A percentile compares a stretch with the other conserved stretches of the same genome.
Conservation (phyloP, 2,113 vertebrate species). For the Vireo altiloquus region DNA sequence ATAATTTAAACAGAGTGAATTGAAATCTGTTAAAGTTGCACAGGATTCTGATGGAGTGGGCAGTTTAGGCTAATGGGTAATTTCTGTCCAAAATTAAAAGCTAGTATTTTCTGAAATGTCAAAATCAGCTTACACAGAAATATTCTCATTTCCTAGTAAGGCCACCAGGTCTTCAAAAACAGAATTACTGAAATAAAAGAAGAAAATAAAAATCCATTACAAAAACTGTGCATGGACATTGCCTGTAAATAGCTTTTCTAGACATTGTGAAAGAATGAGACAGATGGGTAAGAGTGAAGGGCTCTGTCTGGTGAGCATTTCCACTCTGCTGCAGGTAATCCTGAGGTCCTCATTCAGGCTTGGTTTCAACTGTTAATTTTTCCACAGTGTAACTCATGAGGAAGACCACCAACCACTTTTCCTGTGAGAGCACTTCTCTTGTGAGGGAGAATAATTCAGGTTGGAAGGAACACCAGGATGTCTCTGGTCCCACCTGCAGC, state of each 20-base stretch:
- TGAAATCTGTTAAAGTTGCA: constrained; percentile 13
- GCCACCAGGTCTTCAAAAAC: neutral
- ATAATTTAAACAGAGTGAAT: constrained; percentile 25
- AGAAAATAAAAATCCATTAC: neutral
- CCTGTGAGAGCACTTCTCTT: neutral
- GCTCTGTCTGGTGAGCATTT: neutral
- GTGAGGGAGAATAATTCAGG: neutral
- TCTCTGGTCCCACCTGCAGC: neutral
- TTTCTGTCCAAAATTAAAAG: neutral
- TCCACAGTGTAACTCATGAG: neutral
- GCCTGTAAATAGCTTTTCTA: neutral
- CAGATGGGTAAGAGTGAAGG: neutral
- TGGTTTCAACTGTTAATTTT: neutral
- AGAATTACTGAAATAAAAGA: neutral
- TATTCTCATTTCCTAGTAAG: neutral
- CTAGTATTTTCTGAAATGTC: neutral
- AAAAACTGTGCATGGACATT: neutral
- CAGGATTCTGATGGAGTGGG: neutral
- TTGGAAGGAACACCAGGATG: neutral
- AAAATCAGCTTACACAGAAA: neutral
- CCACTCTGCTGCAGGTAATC: neutral
- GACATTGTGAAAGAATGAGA: neutral
- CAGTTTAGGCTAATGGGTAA: neutral
- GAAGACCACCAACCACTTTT: neutral
- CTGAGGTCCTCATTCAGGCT: neutral